Percentiles rank a stretch among this genome's conserved stretches.
These are phyloP conservation scores for Todiramphus saurophagus DNA, from an alignment of 2,113 vertebrate genomes.

Conservation along the genomic window DNA sequence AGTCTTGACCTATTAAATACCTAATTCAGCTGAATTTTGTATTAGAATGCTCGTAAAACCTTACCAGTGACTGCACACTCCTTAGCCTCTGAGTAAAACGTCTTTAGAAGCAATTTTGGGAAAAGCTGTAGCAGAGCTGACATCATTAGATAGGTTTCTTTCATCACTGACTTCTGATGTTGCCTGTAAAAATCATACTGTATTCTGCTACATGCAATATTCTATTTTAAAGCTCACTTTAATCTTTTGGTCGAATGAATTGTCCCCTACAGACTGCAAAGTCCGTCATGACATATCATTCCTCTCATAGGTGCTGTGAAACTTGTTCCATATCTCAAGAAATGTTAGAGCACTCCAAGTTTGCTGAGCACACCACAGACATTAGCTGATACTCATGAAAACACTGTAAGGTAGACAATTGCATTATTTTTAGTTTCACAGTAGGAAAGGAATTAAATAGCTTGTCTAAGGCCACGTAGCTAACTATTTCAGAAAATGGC, in stretches of 20 bases:
- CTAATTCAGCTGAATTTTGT: background rate
- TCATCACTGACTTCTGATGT: background rate
- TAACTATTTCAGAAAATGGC: background rate
- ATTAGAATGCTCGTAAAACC: background rate
- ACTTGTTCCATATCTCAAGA: background rate
- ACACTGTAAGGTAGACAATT: background rate
- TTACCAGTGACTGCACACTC: background rate
- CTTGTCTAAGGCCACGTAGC: background rate
- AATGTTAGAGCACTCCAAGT: background rate
- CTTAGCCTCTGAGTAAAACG: background rate
- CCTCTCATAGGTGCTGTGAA: background rate
- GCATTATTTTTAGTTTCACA: background rate
- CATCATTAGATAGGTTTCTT: background rate
- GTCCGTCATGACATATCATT: background rate
- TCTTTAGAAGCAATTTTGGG: background rate
- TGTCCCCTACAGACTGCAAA: background rate
- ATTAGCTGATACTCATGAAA: background rate
- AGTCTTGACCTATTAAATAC: background rate
- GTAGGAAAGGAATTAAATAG: background rate
- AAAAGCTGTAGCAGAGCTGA: background rate
- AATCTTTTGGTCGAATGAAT: background rate
- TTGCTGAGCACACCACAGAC: background rate
- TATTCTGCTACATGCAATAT: background rate
- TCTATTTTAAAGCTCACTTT: background rate
- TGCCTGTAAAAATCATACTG: background rate